Percentiles rank a stretch among this genome's conserved stretches.
Evolutionary conservation across 2,797 vertebrate species (phyloP).

Genomic region (Helicolenus hilgendorfi): DNA sequence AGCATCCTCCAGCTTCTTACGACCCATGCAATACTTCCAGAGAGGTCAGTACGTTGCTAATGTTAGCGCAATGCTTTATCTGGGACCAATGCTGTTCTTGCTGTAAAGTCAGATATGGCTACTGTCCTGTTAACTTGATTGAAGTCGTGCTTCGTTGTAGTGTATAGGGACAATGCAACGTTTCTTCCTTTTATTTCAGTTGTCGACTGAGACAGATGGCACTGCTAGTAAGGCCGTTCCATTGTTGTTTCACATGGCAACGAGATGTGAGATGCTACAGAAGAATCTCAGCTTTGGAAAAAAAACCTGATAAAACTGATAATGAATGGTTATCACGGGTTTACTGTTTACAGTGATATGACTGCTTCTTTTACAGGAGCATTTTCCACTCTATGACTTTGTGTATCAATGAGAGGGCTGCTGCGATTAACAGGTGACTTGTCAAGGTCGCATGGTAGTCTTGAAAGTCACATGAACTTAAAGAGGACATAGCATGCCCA

Average conservation of each 20-base stretch:
- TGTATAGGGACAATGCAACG: not conserved
- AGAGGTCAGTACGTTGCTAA: not conserved
- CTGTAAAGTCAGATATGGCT: not conserved
- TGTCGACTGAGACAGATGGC: not conserved
- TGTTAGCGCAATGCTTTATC: not conserved
- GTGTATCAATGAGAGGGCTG: not conserved
- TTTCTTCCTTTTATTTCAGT: not conserved
- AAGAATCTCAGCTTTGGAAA: not conserved
- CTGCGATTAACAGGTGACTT: not conserved
- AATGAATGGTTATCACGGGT: not conserved
- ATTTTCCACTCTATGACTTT: not conserved
- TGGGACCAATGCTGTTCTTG: not conserved
- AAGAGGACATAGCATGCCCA: not conserved
- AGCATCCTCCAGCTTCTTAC: not conserved
- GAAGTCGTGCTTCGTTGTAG: not conserved
- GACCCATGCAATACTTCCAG: not conserved
- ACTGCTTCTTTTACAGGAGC: not conserved
- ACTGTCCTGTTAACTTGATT: not conserved
- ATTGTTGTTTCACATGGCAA: not conserved
- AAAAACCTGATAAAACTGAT: not conserved
- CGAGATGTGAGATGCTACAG: not conserved
- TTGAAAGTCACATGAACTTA: not conserved
- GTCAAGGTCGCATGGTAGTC: conserved; percentile 2
- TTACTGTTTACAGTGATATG: not conserved
- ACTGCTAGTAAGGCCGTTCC: not conserved